Conservation (phyloP, 2,797 vertebrate genomes). For the Dendrocincla fuliginosa region DNA sequence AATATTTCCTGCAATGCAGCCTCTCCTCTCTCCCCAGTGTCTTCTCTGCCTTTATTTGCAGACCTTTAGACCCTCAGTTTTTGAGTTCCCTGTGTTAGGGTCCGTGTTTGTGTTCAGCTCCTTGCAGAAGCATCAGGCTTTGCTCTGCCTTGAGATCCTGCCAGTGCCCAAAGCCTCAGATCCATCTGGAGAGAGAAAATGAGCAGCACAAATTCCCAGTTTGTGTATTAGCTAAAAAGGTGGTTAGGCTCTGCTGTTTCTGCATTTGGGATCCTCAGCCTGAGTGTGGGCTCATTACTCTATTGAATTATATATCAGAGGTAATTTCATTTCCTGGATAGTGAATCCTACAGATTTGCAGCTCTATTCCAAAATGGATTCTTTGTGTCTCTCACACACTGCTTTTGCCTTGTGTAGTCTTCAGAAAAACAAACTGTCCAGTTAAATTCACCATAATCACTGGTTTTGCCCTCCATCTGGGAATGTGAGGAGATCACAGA, state of each 20-base stretch:
- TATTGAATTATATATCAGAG: background rate
- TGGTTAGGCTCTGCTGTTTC: background rate
- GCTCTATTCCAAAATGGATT: background rate
- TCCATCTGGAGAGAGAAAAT: background rate
- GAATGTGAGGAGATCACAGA: background rate
- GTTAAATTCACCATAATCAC: background rate
- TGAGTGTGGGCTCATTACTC: background rate
- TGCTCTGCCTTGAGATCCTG: background rate
- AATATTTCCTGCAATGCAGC: background rate
- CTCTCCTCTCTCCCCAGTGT: fast-evolving
- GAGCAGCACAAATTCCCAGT: background rate
- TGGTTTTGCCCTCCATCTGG: background rate
- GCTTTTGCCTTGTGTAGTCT: background rate
- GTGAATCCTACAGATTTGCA: background rate
- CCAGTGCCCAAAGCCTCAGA: background rate
- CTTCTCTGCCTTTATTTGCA: background rate
- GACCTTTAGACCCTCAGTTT: background rate
- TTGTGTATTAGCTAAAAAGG: background rate
- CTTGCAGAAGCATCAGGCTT: background rate
- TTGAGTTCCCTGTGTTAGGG: background rate
- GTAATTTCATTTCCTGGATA: background rate
- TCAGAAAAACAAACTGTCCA: background rate
- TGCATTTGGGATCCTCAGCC: background rate
- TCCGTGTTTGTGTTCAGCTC: background rate
- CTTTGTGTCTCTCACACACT: background rate